These are phyloP conservation scores for Mantis religiosa DNA, from an alignment of 2,888 invertebrate genomes.

Conservation along the genomic window DNA sequence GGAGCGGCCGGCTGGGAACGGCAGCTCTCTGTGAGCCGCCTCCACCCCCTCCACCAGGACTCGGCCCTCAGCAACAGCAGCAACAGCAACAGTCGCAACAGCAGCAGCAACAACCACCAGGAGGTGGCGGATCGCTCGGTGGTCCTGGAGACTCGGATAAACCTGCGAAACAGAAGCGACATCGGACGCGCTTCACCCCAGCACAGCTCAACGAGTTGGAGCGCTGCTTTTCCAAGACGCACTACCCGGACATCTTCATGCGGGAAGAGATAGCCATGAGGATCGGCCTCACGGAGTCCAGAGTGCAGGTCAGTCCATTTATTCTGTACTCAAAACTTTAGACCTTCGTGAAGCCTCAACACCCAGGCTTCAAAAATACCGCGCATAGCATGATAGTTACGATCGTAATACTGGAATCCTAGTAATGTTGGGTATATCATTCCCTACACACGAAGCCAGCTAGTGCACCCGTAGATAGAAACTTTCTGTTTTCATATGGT, in stretches of 20 bases:
- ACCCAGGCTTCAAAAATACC: too few relatives aligned
- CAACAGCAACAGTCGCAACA: constrained; percentile 22
- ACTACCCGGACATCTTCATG: constrained; percentile 98
- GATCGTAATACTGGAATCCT: too few relatives aligned
- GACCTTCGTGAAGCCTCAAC: too few relatives aligned
- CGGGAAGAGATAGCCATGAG: constrained; percentile 95
- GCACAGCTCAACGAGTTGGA: constrained; percentile 95
- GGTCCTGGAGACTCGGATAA: constrained; percentile 58
- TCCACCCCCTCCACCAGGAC: constrained; percentile 34
- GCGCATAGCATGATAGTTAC: too few relatives aligned
- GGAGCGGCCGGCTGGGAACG: constrained; percentile 31
- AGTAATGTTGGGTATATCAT: too few relatives aligned
- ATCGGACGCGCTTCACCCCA: constrained; percentile 93
- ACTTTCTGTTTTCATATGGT: too few relatives aligned
- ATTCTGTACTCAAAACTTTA: too few relatives aligned
- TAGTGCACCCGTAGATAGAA: too few relatives aligned
- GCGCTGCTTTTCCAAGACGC: constrained; percentile 94
- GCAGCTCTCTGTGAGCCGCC: constrained; percentile 27
- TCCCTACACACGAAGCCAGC: too few relatives aligned
- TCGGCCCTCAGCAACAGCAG: constrained; percentile 13
- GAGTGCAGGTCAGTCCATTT: constrained; percentile 88
- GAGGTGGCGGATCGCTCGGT: constrained; percentile 39
- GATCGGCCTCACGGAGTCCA: constrained; percentile 92
- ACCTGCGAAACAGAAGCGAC: constrained; percentile 92
- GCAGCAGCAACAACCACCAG: constrained; percentile 34